Percentiles rank a stretch among this genome's conserved stretches.
These are phyloP conservation scores for Dendrolimus houi DNA, from an alignment of 2,888 invertebrate genomes.

Conservation along the genomic window DNA sequence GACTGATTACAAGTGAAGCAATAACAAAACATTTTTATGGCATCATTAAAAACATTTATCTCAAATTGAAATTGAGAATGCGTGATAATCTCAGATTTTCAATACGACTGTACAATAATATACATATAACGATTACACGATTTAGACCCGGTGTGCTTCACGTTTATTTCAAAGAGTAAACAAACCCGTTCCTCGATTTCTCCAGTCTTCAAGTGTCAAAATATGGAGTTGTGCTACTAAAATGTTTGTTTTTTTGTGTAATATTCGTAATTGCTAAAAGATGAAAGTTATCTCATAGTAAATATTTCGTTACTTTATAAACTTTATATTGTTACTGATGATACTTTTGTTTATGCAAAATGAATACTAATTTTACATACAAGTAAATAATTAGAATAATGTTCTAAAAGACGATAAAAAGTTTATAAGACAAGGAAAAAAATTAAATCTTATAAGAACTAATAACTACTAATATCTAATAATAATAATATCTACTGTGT, in stretches of 20 bases:
- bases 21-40: background rate
- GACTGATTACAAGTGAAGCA: too few relatives aligned
- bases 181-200: constrained; percentile 42
- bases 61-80: too few relatives aligned
- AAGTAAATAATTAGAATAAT: too few relatives aligned
- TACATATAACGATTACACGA: constrained; percentile 7
- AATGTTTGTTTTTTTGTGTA: background rate
- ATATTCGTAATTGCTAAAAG: background rate
- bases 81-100: constrained; percentile 5
- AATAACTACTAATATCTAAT: too few relatives aligned
- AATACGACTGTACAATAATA: constrained; percentile 11
- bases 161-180: constrained; percentile 23
- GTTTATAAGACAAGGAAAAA: too few relatives aligned
- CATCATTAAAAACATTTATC: background rate
- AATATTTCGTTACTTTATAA: too few relatives aligned
- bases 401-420: too few relatives aligned
- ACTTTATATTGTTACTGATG: too few relatives aligned
- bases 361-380: too few relatives aligned
- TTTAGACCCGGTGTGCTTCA: constrained; percentile 14
- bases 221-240: constrained; percentile 12
- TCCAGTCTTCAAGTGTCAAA: constrained; percentile 26
- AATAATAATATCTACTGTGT: too few relatives aligned
- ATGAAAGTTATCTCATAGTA: background rate
- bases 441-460: too few relatives aligned
- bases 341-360: too few relatives aligned